These are phyloP conservation scores for Syrista parreyssii DNA, from an alignment of 2,888 invertebrate species.

Conservation along the genomic window DNA sequence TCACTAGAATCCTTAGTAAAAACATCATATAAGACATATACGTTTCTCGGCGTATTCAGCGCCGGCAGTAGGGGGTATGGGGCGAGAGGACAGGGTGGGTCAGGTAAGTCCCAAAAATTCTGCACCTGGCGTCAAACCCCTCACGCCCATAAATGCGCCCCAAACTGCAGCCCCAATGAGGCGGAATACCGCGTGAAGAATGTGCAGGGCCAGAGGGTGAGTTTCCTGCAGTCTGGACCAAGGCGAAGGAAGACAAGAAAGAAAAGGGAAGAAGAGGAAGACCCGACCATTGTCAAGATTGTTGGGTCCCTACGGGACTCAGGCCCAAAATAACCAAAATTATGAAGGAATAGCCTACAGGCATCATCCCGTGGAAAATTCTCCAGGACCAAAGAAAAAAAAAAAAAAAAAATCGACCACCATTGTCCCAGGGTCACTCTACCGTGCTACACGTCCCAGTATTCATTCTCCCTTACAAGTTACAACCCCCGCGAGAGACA, in stretches of 20 bases:
- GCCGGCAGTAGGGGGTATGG: no score
- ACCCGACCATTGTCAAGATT: neutral
- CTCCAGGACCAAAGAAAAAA: neutral
- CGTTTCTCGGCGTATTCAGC: neutral
- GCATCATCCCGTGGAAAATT: neutral
- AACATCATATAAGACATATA: neutral
- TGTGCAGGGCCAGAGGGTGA: neutral
- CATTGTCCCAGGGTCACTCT: neutral
- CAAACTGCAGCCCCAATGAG: neutral
- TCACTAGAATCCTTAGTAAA: neutral
- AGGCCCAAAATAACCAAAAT: conserved; percentile 7
- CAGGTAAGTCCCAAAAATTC: neutral
- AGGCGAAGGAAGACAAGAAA: neutral
- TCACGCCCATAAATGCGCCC: neutral
- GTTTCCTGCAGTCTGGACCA: neutral
- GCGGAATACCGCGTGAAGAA: neutral
- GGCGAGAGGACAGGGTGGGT: neutral
- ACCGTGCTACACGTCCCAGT: neutral
- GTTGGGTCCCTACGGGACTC: neutral
- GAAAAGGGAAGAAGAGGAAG: neutral
- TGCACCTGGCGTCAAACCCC: neutral
- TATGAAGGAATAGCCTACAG: neutral
- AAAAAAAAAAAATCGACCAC: neutral
- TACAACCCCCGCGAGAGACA: neutral
- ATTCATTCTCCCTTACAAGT: neutral